These are phyloP conservation scores for Heterohyrax brucei DNA, from an alignment of 2,797 vertebrate species.

Conservation along the genomic window DNA sequence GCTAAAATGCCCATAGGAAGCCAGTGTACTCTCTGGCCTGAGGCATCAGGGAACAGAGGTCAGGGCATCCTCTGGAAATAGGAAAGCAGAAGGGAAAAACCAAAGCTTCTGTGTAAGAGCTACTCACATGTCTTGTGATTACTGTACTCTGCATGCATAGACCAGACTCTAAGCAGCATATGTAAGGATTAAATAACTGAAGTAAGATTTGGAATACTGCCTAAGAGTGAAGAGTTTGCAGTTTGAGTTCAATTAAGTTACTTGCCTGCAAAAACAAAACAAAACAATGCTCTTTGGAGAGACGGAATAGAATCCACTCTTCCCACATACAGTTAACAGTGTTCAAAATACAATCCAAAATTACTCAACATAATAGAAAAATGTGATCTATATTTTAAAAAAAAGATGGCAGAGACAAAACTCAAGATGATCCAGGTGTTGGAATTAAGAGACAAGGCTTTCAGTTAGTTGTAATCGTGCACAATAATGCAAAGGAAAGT, in stretches of 20 bases:
- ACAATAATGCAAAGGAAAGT: slow-evolving; percentile 51
- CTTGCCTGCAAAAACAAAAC: slow-evolving; percentile 41
- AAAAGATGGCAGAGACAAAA: slow-evolving; percentile 33
- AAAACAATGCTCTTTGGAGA: slow-evolving; percentile 17
- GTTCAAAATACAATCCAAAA: neutral
- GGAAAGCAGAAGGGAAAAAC: slow-evolving; percentile 20
- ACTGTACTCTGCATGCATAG: neutral
- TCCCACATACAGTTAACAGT: neutral
- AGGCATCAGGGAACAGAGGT: slow-evolving; percentile 7
- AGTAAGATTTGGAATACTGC: slow-evolving; percentile 24
- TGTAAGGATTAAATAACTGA: slow-evolving; percentile 19
- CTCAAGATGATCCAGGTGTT: neutral
- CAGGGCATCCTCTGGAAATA: neutral
- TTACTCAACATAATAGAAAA: slow-evolving; percentile 38
- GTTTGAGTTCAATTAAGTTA: slow-evolving; percentile 31
- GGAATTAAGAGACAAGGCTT: slow-evolving; percentile 1
- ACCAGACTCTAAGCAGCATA: slow-evolving; percentile 3
- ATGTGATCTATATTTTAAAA: neutral
- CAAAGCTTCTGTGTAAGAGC: neutral
- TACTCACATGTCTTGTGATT: neutral
- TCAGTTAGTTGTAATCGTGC: slow-evolving; percentile 18
- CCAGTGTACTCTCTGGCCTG: neutral
- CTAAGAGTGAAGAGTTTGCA: slow-evolving; percentile 9
- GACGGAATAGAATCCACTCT: slow-evolving; percentile 50
- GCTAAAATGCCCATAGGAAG: neutral